Evolutionary conservation across 2,797 vertebrate species (phyloP), one percentile per base, ranked within the genome.

Genomic region (Eurystomus glaucurus): DNA sequence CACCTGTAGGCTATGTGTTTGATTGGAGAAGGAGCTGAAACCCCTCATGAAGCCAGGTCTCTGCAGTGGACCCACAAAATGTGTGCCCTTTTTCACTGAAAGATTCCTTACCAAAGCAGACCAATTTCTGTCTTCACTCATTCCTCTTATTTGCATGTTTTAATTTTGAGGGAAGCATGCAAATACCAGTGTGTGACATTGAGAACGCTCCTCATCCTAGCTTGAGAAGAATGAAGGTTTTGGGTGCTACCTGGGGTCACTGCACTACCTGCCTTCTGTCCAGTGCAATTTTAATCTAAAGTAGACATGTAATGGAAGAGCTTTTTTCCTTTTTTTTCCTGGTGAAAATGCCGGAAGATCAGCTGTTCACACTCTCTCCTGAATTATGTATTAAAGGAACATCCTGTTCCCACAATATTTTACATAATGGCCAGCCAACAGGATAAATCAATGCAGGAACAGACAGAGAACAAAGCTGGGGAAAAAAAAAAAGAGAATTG

Each of bases 321-420:
- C 2, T 46, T 43, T 57, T 35, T 28, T 55, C 5, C 1, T 6
- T 35, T 69, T 69, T 46, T 57, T 58, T 60, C 37, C 26, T 61
- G 8, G 46, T 89, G 64, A 86, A 92, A 96, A 90, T 85, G 31
- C 55, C 85, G 89, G 83, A 92, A 80, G 81, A 94, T 94, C 80
- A 94, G 52, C 88, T 93, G 43, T 91, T 97, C 81, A 3, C 28
- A 71, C 51, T 91, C 70, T 82, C 46, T 75, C 69, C 39, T 94
- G 90, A 93, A 92, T 88, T 88, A 58, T 51, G 16, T 89, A 96
- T 93, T 52, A 90, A 95, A 93, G 83, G 68, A 93, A 96, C 85
- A 75, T 79, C 68, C 88, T 85, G 93, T 97, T 95, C 91, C 78
- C 78, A 93, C 81, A 76, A 60, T 92, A 85, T 96, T 97, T 96